A percentile compares a stretch with the other conserved stretches of the same genome.
These are phyloP conservation scores for Hippasteria phrygiana DNA, from an alignment of 53 echinoderm and acorn worm species.

Conservation along the genomic window DNA sequence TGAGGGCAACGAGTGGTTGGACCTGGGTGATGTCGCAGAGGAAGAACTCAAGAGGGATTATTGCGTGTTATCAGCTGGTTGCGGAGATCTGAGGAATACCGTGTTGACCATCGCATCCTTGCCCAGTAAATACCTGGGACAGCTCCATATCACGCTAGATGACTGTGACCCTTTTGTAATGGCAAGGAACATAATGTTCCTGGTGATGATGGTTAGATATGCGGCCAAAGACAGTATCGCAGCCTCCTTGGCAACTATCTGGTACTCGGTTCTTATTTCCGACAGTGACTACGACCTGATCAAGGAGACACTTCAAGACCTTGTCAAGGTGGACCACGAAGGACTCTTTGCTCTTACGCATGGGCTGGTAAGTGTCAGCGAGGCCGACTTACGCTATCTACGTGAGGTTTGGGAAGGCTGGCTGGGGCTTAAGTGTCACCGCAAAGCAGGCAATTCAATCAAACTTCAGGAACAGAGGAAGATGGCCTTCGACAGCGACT, in stretches of 20 bases:
- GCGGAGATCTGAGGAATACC: conserved; percentile 43
- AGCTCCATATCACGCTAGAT: conserved; percentile 28
- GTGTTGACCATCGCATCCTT: conserved; percentile 57
- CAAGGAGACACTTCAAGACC: not conserved
- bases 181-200: conserved; percentile 63
- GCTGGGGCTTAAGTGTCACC: not conserved
- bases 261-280: conserved; percentile 54
- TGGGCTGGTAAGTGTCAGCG: conserved; percentile 21
- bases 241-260: conserved; percentile 28
- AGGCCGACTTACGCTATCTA: not conserved
- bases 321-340: not conserved
- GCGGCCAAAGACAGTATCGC: not conserved
- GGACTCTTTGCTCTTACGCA: not conserved
- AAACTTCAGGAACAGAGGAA: not conserved
- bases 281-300: conserved; percentile 14
- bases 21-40: not conserved
- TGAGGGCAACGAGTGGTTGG: conserved; percentile 44
- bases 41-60: conserved; percentile 3
- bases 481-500: not conserved
- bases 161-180: conserved; percentile 58
- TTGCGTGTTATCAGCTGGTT: conserved; percentile 22
- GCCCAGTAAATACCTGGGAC: conserved; percentile 27
- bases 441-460: not conserved
- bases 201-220: conserved; percentile 39
- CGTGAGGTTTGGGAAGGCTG: conserved; percentile 28